Conservation (phyloP, 2,888 invertebrate genomes). For the Tethea ocularis region DNA sequence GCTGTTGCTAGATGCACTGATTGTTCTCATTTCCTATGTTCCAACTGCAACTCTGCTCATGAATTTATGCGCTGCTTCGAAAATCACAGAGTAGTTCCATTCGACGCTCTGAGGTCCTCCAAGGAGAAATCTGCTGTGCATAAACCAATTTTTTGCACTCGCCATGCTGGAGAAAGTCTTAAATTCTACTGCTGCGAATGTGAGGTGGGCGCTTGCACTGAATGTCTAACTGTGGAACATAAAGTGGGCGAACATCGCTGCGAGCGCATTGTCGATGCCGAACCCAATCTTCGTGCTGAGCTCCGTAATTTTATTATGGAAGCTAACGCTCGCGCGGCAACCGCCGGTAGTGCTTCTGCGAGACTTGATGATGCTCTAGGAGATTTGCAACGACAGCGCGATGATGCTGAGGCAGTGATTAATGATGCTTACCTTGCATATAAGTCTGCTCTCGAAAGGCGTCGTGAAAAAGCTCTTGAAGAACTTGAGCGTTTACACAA, state of each 20-base stretch:
- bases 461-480: slow-evolving; percentile 89
- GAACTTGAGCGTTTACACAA: slow-evolving; percentile 91
- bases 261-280: slow-evolving; percentile 92
- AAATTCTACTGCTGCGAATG: slow-evolving; percentile 95
- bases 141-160: slow-evolving; percentile 93
- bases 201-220: slow-evolving; percentile 93
- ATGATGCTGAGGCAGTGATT: slow-evolving; percentile 92
- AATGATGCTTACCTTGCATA: slow-evolving; percentile 91
- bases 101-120: slow-evolving; percentile 92
- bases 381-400: slow-evolving; percentile 94
- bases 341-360: slow-evolving; percentile 89
- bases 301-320: slow-evolving; percentile 89
- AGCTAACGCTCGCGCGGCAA: slow-evolving; percentile 89
- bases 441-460: slow-evolving; percentile 91
- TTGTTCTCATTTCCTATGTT: slow-evolving; percentile 96
- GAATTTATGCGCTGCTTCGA: slow-evolving; percentile 99
- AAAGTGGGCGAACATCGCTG: slow-evolving; percentile 92
- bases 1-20: slow-evolving; percentile 97
- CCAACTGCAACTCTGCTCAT: slow-evolving; percentile 97
- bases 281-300: slow-evolving; percentile 90
- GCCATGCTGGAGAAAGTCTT: slow-evolving; percentile 92
- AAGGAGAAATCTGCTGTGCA: slow-evolving; percentile 93
- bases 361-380: slow-evolving; percentile 91
- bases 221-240: slow-evolving; percentile 93
- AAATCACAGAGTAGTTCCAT: slow-evolving; percentile 94